Evolutionary conservation across 2,797 vertebrate genomes (phyloP).

Genomic region (Cyclura pinguis): DNA sequence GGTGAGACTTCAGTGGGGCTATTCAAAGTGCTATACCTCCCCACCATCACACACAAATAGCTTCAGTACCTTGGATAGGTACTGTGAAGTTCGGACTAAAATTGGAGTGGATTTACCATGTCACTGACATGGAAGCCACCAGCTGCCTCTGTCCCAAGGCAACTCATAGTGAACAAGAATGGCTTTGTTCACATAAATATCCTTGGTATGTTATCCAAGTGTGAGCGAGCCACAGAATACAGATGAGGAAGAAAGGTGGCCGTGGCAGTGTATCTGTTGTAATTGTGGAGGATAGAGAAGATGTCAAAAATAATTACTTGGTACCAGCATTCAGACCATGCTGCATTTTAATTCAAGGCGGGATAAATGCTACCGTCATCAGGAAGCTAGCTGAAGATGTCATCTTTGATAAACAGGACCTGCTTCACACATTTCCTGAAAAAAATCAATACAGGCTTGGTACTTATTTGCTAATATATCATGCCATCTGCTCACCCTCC

Average conservation of each 20-base stretch:
- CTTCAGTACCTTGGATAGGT: too few relatives aligned
- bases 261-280: background rate
- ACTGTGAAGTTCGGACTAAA: too few relatives aligned
- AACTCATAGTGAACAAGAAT: background rate
- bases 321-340: conserved; percentile 20
- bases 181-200: background rate
- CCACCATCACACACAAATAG: too few relatives aligned
- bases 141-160: background rate
- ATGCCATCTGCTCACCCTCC: background rate
- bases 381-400: conserved; percentile 30
- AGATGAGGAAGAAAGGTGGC: conserved; percentile 3
- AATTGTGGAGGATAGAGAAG: background rate
- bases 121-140: too few relatives aligned
- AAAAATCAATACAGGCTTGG: conserved; percentile 25
- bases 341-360: conserved; percentile 34
- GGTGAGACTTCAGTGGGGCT: too few relatives aligned
- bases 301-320: conserved; percentile 32
- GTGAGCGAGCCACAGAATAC: background rate
- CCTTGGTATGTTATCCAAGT: background rate
- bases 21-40: too few relatives aligned
- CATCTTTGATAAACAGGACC: conserved; percentile 31
- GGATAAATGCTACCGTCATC: conserved; percentile 2
- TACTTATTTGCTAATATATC: conserved; percentile 30
- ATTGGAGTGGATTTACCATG: too few relatives aligned
- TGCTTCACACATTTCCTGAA: conserved; percentile 4